Evolutionary conservation across 2,113 vertebrate species (phyloP), one percentile per base, ranked within the genome.

Genomic region (Ctenodactylus gundi): DNA sequence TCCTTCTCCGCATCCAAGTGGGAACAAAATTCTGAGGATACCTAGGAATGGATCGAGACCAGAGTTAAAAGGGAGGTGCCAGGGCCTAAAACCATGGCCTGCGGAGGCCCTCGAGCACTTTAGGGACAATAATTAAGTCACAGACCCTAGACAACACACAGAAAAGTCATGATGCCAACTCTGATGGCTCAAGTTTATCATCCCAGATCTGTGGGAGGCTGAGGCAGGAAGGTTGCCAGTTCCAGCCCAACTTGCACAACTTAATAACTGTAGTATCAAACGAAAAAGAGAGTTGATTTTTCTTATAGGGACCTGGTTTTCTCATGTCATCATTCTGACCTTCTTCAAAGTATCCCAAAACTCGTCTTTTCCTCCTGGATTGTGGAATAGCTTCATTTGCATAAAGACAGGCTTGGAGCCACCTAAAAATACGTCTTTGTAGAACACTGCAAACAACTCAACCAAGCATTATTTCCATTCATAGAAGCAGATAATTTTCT

Each of bases 1-100:
- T 15, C 2, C 15, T 23, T 21, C 4, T 15, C 7, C 1, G 13
- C 34, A 46, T 4, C n/a, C 83, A 20, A 0, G 0, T n/a, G 20
- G 27, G 51, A 64, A 34, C 6, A 57, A 58, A 36, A 41, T 9
- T 3, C 10, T 21, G 29, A 64, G 17, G 3, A 14, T 3, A 55
- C 0, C 0, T 11, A 29, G 53, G 25, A 57, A 27, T 57, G 53
- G 13, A 17, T 0, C 25, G 41, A n/a, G 8, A 57, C 4, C 11
- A 4, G 21, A 39, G 58, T 20, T 15, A 55, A 53, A n/a, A 23
- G 51, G 13, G 29, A 39, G 34, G 31, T 10, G 27, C 34, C 6
- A 5, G 11, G 68, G 6, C 3, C 10, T 2, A 11, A 23, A 60
- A 27, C 15, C 20, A 8, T 4, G 23, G 68, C 5, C 27, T 46